A percentile compares a stretch with the other conserved stretches of the same genome.
phyloP scores from a whole-genome alignment of 2,888 invertebrate genomes.

The Eristalis arbustorum region DNA sequence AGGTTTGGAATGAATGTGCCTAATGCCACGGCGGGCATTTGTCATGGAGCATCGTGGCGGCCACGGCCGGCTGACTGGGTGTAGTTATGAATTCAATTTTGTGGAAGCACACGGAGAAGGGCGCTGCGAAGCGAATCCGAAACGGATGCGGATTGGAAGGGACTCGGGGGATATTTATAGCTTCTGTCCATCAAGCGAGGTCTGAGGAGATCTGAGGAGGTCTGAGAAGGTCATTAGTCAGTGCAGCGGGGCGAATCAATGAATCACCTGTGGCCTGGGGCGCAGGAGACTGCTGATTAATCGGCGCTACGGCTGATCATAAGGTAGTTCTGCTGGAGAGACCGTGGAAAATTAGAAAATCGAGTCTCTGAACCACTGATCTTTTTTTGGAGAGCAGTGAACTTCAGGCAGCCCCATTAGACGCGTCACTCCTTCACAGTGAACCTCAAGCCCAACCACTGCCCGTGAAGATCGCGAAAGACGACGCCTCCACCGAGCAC shows the following conservation, averaged over 20 bases:
- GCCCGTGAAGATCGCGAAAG: too few species aligned
- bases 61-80: background rate
- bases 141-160: constrained; percentile 25
- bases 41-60: constrained; percentile 25
- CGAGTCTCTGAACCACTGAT: too few species aligned
- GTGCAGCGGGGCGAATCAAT: background rate
- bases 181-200: constrained; percentile 22
- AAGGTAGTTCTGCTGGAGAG: background rate
- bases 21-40: constrained; percentile 35
- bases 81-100: constrained; percentile 47
- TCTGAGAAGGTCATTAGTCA: background rate
- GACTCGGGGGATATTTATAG: constrained; percentile 30
- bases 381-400: too few species aligned
- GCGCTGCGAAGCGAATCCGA: constrained; percentile 22
- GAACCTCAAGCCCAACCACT: too few species aligned
- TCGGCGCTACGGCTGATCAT: background rate
- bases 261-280: background rate
- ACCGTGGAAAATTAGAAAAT: too few species aligned
- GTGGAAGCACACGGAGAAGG: constrained; percentile 26
- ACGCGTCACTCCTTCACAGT: too few species aligned
- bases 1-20: constrained; percentile 41
- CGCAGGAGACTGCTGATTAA: background rate
- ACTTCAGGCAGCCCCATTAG: too few species aligned
- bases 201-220: background rate
- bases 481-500: constrained; percentile 3